Conservation (phyloP, 2,888 invertebrate species). For the Lasioglossum villosulum region DNA sequence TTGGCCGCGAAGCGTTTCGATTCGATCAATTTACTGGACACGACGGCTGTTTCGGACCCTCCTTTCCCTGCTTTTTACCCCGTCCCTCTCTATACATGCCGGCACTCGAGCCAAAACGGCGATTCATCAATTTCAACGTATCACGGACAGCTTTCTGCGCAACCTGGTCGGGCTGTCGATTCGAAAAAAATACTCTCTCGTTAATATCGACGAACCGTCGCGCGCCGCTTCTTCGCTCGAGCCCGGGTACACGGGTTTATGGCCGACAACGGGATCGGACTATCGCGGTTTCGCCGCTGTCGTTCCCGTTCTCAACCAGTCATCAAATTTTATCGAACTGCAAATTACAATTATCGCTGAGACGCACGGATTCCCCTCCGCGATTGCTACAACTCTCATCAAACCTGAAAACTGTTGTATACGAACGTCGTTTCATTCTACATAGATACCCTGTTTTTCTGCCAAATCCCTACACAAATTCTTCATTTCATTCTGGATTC, state of each 20-base stretch:
- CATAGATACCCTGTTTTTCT: too few species aligned
- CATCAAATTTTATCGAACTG: constrained; percentile 3
- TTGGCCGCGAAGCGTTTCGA: constrained; percentile 69
- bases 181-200: constrained; percentile 52
- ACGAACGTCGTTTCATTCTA: too few species aligned
- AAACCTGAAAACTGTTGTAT: not conserved
- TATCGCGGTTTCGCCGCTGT: not conserved
- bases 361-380: not conserved
- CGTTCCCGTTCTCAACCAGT: not conserved
- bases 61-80: constrained; percentile 36
- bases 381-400: not conserved
- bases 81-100: constrained; percentile 13
- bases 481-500: too few species aligned
- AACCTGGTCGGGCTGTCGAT: constrained; percentile 53
- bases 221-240: constrained; percentile 17
- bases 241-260: not conserved
- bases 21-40: constrained; percentile 71
- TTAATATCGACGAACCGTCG: constrained; percentile 37
- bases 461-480: too few species aligned
- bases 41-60: constrained; percentile 51
- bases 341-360: not conserved
- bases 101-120: constrained; percentile 58
- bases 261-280: not conserved
- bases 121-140: constrained; percentile 72
- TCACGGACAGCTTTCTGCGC: constrained; percentile 54